phyloP scores from a whole-genome alignment of 2,888 invertebrate species.

The Morinoia aosen region DNA sequence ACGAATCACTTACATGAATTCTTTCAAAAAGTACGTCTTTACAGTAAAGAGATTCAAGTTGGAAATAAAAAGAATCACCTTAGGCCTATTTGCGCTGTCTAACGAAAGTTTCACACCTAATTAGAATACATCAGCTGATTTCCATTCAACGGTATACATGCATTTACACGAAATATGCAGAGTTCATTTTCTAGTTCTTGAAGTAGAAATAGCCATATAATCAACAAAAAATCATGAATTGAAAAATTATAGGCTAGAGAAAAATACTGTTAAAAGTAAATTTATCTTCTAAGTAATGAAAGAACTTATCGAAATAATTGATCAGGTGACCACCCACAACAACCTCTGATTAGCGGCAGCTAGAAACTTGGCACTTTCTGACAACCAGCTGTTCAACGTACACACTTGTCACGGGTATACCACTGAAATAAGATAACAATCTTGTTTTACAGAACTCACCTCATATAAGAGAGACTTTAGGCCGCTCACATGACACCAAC shows the following conservation, averaged over 20 bases:
- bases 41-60: background rate
- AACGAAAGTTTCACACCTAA: background rate
- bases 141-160: background rate
- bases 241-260: background rate
- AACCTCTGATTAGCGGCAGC: constrained; percentile 37
- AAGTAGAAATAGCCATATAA: background rate
- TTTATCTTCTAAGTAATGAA: background rate
- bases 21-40: no score
- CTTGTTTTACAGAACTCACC: background rate
- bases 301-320: background rate
- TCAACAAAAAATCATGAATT: background rate
- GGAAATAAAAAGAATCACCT: background rate
- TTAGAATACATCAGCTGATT: background rate
- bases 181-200: background rate
- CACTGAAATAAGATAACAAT: background rate
- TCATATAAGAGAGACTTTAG: background rate
- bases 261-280: background rate
- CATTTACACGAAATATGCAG: background rate
- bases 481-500: background rate
- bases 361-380: constrained; percentile 44
- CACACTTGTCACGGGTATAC: constrained; percentile 39
- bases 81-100: background rate
- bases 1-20: no score
- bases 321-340: constrained; percentile 51
- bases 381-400: constrained; percentile 49